A percentile compares a stretch with the other conserved stretches of the same genome.
phyloP scores from a whole-genome alignment of 1,140 invertebrate species.

The Pentalonia nigronervosa region DNA sequence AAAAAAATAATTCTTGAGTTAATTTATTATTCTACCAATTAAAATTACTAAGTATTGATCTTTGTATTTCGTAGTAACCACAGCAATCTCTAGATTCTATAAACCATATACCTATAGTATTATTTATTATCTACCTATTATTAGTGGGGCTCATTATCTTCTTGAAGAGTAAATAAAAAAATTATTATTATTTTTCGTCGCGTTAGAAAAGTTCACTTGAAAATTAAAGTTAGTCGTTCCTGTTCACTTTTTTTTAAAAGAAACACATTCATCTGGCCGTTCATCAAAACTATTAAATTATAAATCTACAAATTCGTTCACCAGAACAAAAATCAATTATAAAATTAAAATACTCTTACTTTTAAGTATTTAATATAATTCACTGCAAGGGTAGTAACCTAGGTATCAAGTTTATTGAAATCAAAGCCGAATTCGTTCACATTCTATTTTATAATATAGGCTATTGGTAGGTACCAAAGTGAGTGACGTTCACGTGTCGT shows the following conservation, averaged over 20 bases:
- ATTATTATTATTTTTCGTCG: neutral
- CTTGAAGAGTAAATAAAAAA: too few species aligned
- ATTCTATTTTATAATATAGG: too few species aligned
- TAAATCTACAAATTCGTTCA: too few species aligned
- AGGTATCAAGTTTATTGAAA: neutral
- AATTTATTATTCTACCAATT: neutral
- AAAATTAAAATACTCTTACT: too few species aligned
- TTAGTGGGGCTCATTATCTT: too few species aligned
- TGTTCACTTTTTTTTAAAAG: too few species aligned
- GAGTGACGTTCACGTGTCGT: neutral
- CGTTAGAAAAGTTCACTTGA: neutral
- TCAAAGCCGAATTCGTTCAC: neutral
- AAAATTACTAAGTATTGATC: neutral
- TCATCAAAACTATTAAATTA: too few species aligned
- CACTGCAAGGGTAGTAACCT: too few species aligned
- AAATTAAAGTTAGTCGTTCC: too few species aligned
- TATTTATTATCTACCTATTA: neutral
- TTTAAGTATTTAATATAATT: neutral
- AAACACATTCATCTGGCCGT: too few species aligned
- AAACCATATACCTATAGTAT: neutral
- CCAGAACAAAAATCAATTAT: too few species aligned
- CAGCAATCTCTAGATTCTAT: neutral
- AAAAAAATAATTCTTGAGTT: neutral
- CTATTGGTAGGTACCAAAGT: too few species aligned
- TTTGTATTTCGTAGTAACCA: neutral